These are phyloP conservation scores for Eurystomus glaucurus DNA, from an alignment of 2,797 vertebrate species.

Conservation along the genomic window DNA sequence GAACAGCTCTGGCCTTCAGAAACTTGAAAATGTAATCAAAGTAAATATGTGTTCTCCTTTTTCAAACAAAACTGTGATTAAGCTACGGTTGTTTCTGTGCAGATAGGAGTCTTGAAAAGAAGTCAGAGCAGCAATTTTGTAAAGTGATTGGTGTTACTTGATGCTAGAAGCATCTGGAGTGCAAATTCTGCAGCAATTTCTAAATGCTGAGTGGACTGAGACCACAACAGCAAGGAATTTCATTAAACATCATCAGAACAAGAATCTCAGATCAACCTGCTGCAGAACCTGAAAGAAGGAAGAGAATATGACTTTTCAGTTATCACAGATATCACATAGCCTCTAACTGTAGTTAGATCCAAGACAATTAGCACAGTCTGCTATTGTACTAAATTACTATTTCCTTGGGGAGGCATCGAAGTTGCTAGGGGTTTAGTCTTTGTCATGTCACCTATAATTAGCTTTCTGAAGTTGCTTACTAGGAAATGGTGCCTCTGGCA, in stretches of 20 bases:
- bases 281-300: not conserved
- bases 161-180: not conserved
- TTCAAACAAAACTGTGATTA: slow-evolving; percentile 35
- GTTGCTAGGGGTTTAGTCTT: not conserved
- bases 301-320: not conserved
- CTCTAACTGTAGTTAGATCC: not conserved
- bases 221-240: not conserved
- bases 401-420: not conserved
- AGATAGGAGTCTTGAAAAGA: slow-evolving; percentile 11
- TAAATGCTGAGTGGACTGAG: not conserved
- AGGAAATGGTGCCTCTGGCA: not conserved
- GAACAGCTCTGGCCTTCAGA: slow-evolving; percentile 29
- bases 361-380: not conserved
- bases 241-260: not conserved
- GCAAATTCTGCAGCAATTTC: not conserved
- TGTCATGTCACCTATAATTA: not conserved
- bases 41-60: slow-evolving; percentile 28
- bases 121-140: not conserved
- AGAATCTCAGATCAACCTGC: not conserved
- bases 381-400: not conserved
- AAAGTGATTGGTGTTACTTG: not conserved
- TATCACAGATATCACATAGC: not conserved
- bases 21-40: not conserved
- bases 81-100: not conserved
- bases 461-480: not conserved